phyloP scores from a whole-genome alignment of 2,888 invertebrate genomes.

The Phyto melanocephala region DNA sequence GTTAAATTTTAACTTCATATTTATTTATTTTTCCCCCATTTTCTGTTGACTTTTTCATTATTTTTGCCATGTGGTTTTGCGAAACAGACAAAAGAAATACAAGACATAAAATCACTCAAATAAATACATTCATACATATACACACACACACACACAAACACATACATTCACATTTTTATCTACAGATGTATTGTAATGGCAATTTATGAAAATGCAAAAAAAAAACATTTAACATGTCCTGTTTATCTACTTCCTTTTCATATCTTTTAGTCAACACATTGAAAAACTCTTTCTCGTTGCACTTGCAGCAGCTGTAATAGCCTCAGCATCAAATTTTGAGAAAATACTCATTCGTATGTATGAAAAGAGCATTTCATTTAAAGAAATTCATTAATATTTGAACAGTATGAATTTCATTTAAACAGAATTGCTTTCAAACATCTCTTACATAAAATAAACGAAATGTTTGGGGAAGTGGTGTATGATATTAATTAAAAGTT shows the following conservation, averaged over 20 bases:
- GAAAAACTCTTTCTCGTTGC: not conserved
- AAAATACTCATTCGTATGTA: not conserved
- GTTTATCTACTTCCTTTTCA: conserved; percentile 36
- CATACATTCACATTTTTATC: not conserved
- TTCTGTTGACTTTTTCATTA: conserved; percentile 15
- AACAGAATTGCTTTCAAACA: no score
- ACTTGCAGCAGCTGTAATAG: not conserved
- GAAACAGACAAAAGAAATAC: conserved; percentile 32
- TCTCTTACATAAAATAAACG: not conserved
- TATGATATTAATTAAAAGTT: not conserved
- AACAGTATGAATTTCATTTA: not conserved
- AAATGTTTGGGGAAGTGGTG: not conserved
- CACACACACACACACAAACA: not conserved
- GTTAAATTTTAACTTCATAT: no score
- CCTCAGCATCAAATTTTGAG: not conserved
- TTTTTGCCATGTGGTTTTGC: conserved; percentile 30
- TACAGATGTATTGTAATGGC: not conserved
- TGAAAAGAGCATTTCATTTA: no score
- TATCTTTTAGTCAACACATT: not conserved
- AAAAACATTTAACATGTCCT: conserved; percentile 27
- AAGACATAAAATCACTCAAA: conserved; percentile 15
- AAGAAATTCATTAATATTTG: not conserved
- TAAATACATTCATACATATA: not conserved
- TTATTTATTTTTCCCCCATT: not conserved
- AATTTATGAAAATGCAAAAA: conserved; percentile 9